These are phyloP conservation scores for Polyploca ridens DNA, from an alignment of 2,888 invertebrate species.

Conservation along the genomic window DNA sequence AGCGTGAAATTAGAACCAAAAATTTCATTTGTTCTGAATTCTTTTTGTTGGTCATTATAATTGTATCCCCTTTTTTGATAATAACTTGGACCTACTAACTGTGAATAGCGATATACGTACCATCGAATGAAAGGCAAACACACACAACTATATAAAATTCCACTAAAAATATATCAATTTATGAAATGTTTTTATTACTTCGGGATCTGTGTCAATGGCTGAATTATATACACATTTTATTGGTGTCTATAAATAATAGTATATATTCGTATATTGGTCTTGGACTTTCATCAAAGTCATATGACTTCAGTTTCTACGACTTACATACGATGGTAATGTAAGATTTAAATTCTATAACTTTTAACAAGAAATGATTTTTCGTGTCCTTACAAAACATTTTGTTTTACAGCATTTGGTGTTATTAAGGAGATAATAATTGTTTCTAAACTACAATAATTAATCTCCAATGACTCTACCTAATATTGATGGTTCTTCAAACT, in stretches of 20 bases:
- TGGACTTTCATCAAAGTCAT: neutral
- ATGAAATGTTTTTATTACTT: constrained; percentile 40
- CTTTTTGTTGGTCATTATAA: no score
- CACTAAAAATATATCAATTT: constrained; percentile 8
- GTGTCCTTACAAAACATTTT: no score
- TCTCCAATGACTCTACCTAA: no score
- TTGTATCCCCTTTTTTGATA: no score
- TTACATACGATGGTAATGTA: neutral
- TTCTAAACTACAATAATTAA: no score
- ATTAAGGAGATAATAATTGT: no score
- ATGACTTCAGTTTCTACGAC: neutral
- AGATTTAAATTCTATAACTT: neutral
- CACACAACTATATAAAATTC: neutral
- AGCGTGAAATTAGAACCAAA: neutral
- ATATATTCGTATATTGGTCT: constrained; percentile 31
- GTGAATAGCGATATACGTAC: neutral
- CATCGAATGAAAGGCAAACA: neutral
- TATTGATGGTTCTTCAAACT: no score
- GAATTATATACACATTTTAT: constrained; percentile 62
- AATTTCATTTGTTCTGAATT: no score
- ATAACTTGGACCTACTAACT: no score
- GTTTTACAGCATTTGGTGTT: no score
- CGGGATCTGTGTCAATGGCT: constrained; percentile 65
- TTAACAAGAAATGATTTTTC: no score
- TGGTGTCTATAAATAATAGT: constrained; percentile 57